These are phyloP conservation scores for Antennarius maculatus DNA, from an alignment of 2,797 vertebrate species.

Conservation along the genomic window DNA sequence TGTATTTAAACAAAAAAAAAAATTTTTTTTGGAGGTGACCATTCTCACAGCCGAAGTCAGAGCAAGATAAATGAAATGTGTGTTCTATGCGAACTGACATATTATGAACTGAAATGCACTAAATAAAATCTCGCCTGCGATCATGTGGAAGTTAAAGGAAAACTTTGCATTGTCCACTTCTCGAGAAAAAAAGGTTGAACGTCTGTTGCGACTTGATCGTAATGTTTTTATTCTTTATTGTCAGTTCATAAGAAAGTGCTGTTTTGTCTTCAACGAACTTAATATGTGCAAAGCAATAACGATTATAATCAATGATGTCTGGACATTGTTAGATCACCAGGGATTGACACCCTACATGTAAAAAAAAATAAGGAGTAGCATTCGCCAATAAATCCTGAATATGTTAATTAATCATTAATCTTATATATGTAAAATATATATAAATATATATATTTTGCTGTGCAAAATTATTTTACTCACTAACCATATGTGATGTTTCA, in stretches of 20 bases:
- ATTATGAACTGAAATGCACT: conserved; percentile 95
- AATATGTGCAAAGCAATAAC: conserved; percentile 95
- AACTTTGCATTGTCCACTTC: conserved; percentile 83
- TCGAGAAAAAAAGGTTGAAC: conserved; percentile 86
- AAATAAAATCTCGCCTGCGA: conserved; percentile 89
- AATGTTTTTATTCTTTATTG: conserved; percentile 86
- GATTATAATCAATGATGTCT: conserved; percentile 92
- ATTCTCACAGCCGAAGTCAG: conserved; percentile 34
- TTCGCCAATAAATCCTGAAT: conserved; percentile 94
- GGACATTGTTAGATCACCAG: conserved; percentile 91
- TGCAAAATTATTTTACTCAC: conserved; percentile 99
- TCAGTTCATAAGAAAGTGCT: conserved; percentile 89
- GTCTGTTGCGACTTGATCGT: conserved; percentile 88
- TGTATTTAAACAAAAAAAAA: conserved; percentile 80
- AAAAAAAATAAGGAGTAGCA: conserved; percentile 84
- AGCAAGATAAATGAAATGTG: conserved; percentile 82
- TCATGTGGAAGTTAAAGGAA: conserved; percentile 84
- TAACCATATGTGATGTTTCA: conserved; percentile 97
- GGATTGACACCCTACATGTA: conserved; percentile 96
- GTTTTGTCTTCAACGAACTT: conserved; percentile 89
- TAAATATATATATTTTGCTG: conserved; percentile 99
- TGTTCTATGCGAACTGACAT: conserved; percentile 83
- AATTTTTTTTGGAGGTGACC: conserved; percentile 84
- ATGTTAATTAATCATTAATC: conserved; percentile 91
- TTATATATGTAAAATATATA: conserved; percentile 85